These are phyloP conservation scores for Megamerina dolium DNA, from an alignment of 2,888 invertebrate genomes.

Conservation along the genomic window DNA sequence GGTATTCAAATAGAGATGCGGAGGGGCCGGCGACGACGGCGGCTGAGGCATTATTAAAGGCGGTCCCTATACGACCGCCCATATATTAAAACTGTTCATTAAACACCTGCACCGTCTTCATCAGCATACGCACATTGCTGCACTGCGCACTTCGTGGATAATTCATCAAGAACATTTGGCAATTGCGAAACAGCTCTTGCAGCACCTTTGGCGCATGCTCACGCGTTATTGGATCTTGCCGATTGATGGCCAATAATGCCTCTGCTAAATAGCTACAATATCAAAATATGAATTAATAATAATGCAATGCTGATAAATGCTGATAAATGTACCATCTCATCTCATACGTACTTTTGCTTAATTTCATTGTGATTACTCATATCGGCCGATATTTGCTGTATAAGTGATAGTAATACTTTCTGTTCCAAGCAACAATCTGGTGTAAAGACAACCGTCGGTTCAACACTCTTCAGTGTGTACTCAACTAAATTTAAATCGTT, in stretches of 20 bases:
- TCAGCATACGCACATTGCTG: constrained; percentile 46
- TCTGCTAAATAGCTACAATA: constrained; percentile 75
- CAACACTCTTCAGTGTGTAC: constrained; percentile 78
- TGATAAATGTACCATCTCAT: no score
- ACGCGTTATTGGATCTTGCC: constrained; percentile 67
- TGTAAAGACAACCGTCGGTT: constrained; percentile 71
- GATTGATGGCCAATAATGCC: constrained; percentile 76
- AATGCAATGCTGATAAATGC: no score
- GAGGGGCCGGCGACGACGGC: no score
- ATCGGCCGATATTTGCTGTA: constrained; percentile 91
- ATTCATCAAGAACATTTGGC: constrained; percentile 61
- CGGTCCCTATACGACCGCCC: no score
- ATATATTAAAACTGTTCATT: constrained; percentile 39
- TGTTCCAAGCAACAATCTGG: constrained; percentile 71
- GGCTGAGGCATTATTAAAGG: no score
- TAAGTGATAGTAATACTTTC: constrained; percentile 83
- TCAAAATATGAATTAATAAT: not conserved
- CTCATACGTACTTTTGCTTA: constrained; percentile 79
- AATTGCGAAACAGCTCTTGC: constrained; percentile 67
- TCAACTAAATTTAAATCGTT: constrained; percentile 83
- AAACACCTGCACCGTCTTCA: constrained; percentile 48
- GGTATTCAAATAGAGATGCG: no score
- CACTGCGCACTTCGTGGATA: constrained; percentile 62
- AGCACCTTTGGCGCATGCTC: constrained; percentile 79
- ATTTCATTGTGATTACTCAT: constrained; percentile 76